Conservation (phyloP, 53 echinoderm and acorn worm genomes). For the Hippasteria phrygiana region DNA sequence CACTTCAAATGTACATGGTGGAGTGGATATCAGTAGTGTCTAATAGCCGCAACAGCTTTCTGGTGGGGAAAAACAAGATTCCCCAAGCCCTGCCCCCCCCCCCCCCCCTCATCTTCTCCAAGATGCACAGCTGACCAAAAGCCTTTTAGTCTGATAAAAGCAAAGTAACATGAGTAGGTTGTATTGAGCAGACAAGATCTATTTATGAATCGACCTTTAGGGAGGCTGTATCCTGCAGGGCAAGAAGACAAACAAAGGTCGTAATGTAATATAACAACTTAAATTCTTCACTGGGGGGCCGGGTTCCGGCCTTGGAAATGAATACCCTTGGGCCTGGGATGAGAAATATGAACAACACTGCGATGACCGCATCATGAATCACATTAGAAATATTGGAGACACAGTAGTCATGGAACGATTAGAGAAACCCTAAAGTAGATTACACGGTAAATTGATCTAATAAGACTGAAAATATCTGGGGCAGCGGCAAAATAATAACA, state of each 20-base stretch:
- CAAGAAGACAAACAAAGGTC: constrained; percentile 2
- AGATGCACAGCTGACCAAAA: too few relatives aligned
- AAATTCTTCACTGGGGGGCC: neutral
- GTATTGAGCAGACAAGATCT: neutral
- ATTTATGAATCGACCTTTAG: constrained; percentile 2
- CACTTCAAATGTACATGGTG: too few relatives aligned
- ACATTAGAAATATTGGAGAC: neutral
- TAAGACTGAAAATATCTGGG: neutral
- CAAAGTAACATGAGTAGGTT: too few relatives aligned
- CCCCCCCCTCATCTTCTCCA: too few relatives aligned
- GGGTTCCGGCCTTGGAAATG: neutral
- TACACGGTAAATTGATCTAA: neutral
- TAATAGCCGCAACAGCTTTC: too few relatives aligned
- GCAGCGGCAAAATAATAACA: too few relatives aligned
- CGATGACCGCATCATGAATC: neutral
- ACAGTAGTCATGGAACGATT: neutral
- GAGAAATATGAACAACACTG: neutral
- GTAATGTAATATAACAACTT: neutral
- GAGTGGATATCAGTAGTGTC: too few relatives aligned
- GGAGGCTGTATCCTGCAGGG: constrained; percentile 20
- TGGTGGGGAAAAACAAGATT: too few relatives aligned
- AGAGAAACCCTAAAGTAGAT: neutral
- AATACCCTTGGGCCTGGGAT: neutral
- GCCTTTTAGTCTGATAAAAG: too few relatives aligned
- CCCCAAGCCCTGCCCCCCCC: too few relatives aligned